Percentiles rank a stretch among this genome's conserved stretches.
Evolutionary conservation across 2,888 invertebrate genomes (phyloP).

Genomic region (Epirrhoe alternata): DNA sequence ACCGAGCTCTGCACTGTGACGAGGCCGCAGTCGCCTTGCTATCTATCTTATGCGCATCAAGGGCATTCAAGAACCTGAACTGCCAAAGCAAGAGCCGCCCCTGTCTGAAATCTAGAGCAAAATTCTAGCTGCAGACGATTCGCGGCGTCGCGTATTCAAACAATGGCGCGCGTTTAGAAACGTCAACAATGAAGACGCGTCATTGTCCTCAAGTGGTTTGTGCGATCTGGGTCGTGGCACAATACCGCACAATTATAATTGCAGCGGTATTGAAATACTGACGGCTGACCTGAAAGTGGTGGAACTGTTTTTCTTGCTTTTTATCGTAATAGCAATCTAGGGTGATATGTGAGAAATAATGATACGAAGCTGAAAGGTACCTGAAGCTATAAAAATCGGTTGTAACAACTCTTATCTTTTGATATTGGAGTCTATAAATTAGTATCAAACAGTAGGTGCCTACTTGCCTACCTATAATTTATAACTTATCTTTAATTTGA

Average conservation of each 20-base stretch:
- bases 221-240: conserved; percentile 43
- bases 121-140: conserved; percentile 28
- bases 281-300: conserved; percentile 24
- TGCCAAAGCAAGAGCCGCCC: neutral
- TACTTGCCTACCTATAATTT: no score
- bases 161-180: conserved; percentile 51
- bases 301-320: conserved; percentile 23
- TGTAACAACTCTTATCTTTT: no score
- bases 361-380: neutral
- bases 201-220: conserved; percentile 46
- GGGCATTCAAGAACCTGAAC: neutral
- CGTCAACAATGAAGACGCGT: conserved; percentile 48
- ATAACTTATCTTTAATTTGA: no score
- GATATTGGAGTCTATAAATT: no score
- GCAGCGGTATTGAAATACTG: conserved; percentile 43
- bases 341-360: neutral
- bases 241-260: conserved; percentile 48
- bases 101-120: conserved; percentile 30
- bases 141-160: conserved; percentile 44
- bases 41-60: no score
- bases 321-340: neutral
- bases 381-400: no score
- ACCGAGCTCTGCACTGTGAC: no score
- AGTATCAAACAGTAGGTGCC: no score
- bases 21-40: no score